A percentile compares a stretch with the other conserved stretches of the same genome.
These are phyloP conservation scores for Eubasilissa regina DNA, from an alignment of 1,140 invertebrate species.

Conservation along the genomic window DNA sequence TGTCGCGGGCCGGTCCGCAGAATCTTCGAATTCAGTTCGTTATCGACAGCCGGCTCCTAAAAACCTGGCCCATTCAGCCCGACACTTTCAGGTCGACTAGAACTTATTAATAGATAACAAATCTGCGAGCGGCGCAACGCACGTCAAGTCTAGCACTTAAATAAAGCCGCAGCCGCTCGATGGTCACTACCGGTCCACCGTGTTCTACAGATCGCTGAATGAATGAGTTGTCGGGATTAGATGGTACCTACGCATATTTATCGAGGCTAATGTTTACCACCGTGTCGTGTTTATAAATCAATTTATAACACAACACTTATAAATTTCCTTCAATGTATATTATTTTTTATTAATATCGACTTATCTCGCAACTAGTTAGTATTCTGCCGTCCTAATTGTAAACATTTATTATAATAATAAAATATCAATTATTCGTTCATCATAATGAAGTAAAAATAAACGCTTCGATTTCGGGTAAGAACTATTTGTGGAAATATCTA, in stretches of 20 bases:
- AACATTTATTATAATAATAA: too few relatives aligned
- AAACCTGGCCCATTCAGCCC: slow-evolving; percentile 48
- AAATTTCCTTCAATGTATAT: too few relatives aligned
- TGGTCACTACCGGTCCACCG: neutral
- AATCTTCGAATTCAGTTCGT: slow-evolving; percentile 37
- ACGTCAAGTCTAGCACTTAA: slow-evolving; percentile 18
- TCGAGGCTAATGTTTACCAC: neutral
- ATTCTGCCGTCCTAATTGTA: too few relatives aligned
- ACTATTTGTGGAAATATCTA: too few relatives aligned
- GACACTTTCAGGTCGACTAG: slow-evolving; percentile 38
- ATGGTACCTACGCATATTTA: neutral
- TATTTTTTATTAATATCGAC: too few relatives aligned
- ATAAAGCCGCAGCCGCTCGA: slow-evolving; percentile 6
- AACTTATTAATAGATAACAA: slow-evolving; percentile 53
- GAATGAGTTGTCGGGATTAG: slow-evolving; percentile 5
- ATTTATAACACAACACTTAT: too few relatives aligned
- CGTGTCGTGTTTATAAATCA: too few relatives aligned
- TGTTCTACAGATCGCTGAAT: neutral
- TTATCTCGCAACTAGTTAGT: too few relatives aligned
- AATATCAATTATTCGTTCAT: too few relatives aligned
- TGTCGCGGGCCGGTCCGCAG: slow-evolving; percentile 18
- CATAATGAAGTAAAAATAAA: too few relatives aligned
- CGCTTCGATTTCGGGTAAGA: too few relatives aligned
- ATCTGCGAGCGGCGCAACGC: slow-evolving; percentile 34
- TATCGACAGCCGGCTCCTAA: slow-evolving; percentile 48